Conservation (phyloP, 37 sponge, comb jelly and placozoan genomes). For the Eunapius fragilis region DNA sequence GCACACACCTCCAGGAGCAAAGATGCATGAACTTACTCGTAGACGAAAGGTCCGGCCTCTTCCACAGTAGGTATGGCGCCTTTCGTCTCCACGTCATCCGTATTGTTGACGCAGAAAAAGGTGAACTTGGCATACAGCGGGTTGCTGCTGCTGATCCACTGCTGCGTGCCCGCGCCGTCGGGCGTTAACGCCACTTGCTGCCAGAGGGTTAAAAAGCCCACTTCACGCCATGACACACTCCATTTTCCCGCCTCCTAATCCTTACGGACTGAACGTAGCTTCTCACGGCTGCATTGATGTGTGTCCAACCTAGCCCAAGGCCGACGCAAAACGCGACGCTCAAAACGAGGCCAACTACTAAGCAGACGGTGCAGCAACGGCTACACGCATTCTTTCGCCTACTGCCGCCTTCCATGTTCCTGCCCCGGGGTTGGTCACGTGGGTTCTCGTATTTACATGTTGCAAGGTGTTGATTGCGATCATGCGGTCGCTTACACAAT, state of each 20-base stretch:
- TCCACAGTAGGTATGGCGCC: conserved; percentile 55
- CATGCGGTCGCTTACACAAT: background rate
- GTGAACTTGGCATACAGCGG: conserved; percentile 53
- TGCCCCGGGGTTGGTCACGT: too few relatives aligned
- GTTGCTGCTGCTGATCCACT: conserved; percentile 49
- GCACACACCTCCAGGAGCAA: too few relatives aligned
- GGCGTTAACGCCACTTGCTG: conserved; percentile 40
- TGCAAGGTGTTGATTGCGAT: background rate
- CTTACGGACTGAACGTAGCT: background rate
- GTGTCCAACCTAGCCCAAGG: background rate
- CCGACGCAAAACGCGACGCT: background rate
- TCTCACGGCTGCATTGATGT: background rate
- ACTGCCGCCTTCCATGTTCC: background rate
- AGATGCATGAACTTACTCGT: conserved; percentile 41
- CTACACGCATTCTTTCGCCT: background rate
- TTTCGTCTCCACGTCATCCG: conserved; percentile 32
- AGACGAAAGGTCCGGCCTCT: conserved; percentile 78
- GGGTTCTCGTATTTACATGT: background rate
- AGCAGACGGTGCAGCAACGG: background rate
- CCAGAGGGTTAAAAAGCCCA: background rate
- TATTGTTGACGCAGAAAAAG: conserved; percentile 79
- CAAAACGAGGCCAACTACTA: background rate
- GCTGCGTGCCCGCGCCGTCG: conserved; percentile 12
- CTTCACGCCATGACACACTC: background rate
- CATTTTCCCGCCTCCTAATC: background rate